Percentiles rank a stretch among this genome's conserved stretches.
phyloP scores from a whole-genome alignment of 2,888 invertebrate genomes.

The Chloroclystis v-ata region DNA sequence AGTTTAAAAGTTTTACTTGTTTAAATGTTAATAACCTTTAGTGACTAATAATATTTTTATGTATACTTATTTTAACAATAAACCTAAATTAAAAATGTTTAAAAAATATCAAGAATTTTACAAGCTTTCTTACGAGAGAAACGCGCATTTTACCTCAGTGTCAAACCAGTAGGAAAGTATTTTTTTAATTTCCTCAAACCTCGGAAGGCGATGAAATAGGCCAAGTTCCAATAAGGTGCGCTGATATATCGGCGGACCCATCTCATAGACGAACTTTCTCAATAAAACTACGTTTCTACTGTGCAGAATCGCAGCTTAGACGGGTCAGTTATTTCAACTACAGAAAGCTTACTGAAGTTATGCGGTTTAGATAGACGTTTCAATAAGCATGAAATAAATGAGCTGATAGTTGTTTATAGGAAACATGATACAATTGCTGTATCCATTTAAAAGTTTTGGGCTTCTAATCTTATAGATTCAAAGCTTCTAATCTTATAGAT shows the following conservation, averaged over 20 bases:
- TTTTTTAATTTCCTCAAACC: slow-evolving; percentile 24
- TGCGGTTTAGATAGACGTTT: neutral
- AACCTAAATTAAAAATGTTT: too few species aligned
- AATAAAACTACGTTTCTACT: slow-evolving; percentile 29
- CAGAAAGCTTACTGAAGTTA: neutral
- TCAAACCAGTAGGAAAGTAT: neutral
- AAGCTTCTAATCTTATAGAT: too few species aligned
- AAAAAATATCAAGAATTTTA: too few species aligned
- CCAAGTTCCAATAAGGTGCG: slow-evolving; percentile 33
- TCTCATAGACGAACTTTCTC: slow-evolving; percentile 31
- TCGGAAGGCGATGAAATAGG: slow-evolving; percentile 20
- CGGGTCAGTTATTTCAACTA: slow-evolving; percentile 1
- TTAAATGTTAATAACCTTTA: too few species aligned
- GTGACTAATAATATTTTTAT: neutral
- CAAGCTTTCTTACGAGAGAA: neutral
- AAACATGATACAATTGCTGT: too few species aligned
- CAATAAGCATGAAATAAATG: too few species aligned
- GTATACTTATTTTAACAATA: slow-evolving; percentile 12
- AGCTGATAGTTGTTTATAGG: too few species aligned
- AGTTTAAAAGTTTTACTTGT: too few species aligned
- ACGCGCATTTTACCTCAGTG: neutral
- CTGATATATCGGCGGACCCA: slow-evolving; percentile 32
- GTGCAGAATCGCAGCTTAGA: slow-evolving; percentile 17
- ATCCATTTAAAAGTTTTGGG: too few species aligned
- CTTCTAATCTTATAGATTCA: too few species aligned